Conservation (phyloP, 2,113 vertebrate genomes). For the Globicephala melas region DNA sequence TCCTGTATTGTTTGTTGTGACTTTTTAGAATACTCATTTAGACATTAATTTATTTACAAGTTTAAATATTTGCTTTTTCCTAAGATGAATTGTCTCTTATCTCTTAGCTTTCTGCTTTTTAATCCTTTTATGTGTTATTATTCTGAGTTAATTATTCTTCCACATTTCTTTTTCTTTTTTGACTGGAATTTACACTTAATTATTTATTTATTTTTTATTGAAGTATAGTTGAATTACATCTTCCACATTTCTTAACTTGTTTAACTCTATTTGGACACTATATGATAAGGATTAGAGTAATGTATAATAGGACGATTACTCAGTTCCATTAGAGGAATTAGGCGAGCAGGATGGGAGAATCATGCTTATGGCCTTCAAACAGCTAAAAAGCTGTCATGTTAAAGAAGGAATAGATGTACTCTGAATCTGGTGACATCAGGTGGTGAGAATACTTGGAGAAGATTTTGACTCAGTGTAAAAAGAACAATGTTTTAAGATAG, state of each 20-base stretch:
- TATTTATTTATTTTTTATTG: too few relatives aligned
- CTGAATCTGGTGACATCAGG: background rate
- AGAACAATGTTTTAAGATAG: background rate
- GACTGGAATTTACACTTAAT: too few relatives aligned
- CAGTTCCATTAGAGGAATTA: background rate
- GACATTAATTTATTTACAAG: background rate
- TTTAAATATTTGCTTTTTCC: constrained; percentile 26
- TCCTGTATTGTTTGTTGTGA: background rate
- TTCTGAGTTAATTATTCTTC: background rate
- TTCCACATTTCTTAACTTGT: background rate
- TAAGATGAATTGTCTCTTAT: background rate
- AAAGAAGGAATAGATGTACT: background rate
- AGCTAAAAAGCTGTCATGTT: background rate
- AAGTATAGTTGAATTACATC: background rate
- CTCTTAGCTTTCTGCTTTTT: background rate
- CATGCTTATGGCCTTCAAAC: background rate
- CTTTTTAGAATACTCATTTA: background rate
- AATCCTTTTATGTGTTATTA: background rate
- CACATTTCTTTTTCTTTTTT: background rate
- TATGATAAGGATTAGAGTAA: background rate
- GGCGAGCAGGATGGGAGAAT: background rate
- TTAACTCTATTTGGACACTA: background rate
- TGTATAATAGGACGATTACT: background rate
- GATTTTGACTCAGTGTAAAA: background rate
- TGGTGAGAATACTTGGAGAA: background rate